Evolutionary conservation across 2,797 vertebrate genomes (phyloP).

Genomic region (Sebastiscus albofasciatus): DNA sequence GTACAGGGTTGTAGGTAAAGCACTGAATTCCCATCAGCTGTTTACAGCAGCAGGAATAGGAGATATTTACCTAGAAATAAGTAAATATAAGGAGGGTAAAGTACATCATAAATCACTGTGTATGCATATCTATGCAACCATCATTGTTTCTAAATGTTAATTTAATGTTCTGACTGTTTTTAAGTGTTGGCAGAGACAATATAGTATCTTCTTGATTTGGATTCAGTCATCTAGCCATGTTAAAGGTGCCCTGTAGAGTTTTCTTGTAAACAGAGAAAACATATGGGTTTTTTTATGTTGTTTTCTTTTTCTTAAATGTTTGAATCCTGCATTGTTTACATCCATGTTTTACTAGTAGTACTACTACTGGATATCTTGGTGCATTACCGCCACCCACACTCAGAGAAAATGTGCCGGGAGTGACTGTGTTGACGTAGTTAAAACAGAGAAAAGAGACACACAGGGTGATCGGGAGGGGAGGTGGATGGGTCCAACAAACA

Average conservation of each 20-base stretch:
- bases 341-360: too few species aligned
- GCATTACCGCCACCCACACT: too few species aligned
- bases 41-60: neutral
- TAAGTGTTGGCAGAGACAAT: neutral
- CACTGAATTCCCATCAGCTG: neutral
- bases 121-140: neutral
- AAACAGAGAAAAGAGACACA: too few species aligned
- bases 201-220: neutral
- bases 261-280: too few species aligned
- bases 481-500: too few species aligned
- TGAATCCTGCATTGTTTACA: neutral
- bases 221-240: neutral
- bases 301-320: neutral
- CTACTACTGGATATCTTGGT: too few species aligned
- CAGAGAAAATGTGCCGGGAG: too few species aligned
- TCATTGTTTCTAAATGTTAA: neutral
- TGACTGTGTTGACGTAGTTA: too few species aligned
- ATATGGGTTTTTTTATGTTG: too few species aligned
- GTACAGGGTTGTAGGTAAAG: neutral
- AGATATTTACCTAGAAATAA: neutral
- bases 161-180: neutral
- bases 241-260: neutral
- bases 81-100: neutral
- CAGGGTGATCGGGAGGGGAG: too few species aligned
- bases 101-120: neutral